Conservation (phyloP, 2,113 vertebrate genomes). For the Nipponia nippon region DNA sequence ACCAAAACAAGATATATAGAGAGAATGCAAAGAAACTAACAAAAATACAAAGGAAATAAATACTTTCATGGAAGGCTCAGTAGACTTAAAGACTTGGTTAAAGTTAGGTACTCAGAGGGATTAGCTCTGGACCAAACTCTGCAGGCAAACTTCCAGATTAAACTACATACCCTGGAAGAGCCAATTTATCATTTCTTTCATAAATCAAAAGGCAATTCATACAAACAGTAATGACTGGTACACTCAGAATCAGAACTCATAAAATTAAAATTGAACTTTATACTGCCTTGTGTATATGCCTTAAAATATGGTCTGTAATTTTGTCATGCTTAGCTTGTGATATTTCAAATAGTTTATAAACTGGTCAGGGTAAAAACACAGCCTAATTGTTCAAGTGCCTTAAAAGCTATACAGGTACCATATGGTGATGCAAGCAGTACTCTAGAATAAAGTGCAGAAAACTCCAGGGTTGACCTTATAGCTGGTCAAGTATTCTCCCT, state of each 20-base stretch:
- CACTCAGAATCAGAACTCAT: background rate
- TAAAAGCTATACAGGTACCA: background rate
- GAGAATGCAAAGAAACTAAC: background rate
- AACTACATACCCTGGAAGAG: background rate
- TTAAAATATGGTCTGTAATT: background rate
- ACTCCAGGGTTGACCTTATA: background rate
- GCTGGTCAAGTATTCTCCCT: background rate
- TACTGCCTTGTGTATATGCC: background rate
- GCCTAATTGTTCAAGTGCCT: background rate
- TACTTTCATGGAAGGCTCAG: background rate
- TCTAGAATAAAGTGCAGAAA: background rate
- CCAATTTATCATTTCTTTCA: background rate
- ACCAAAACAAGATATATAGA: background rate
- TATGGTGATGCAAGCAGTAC: too few relatives aligned
- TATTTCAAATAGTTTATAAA: background rate
- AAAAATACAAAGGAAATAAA: background rate
- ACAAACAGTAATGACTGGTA: background rate
- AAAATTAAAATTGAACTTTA: background rate
- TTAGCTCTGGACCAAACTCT: background rate
- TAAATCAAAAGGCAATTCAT: conserved; percentile 9
- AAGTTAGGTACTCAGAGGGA: background rate
- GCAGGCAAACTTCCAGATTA: background rate
- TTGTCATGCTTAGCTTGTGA: background rate
- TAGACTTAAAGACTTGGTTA: background rate
- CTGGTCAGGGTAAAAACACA: background rate